Evolutionary conservation across 2,888 invertebrate species (phyloP).

Genomic region (Noctua janthina): DNA sequence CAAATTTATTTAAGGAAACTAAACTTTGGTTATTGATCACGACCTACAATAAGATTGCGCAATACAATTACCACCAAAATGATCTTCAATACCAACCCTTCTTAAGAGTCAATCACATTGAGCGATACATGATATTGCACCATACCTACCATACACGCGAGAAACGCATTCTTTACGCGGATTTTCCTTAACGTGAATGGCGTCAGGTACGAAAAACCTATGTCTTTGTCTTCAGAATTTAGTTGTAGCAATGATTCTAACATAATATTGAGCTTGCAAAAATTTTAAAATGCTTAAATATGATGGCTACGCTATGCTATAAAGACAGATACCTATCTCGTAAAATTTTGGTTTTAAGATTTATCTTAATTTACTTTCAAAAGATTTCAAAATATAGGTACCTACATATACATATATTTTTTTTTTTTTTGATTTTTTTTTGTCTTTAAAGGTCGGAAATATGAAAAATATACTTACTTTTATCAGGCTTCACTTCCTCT

Average conservation of each 20-base stretch:
- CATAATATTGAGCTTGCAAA: neutral
- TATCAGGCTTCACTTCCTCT: slow-evolving; percentile 21
- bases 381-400: neutral
- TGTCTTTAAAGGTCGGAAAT: neutral
- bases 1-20: neutral
- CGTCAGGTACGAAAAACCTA: too few relatives aligned
- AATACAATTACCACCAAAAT: neutral
- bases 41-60: neutral
- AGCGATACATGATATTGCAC: neutral
- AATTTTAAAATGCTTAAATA: neutral
- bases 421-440: too few relatives aligned
- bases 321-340: neutral
- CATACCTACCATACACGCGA: neutral
- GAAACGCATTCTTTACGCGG: neutral
- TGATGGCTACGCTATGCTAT: neutral
- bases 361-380: neutral
- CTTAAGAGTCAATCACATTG: too few relatives aligned
- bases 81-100: neutral
- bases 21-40: neutral
- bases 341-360: neutral
- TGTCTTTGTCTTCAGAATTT: neutral
- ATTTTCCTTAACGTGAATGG: neutral
- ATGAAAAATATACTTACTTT: slow-evolving; percentile 19
- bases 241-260: neutral
- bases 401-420: too few relatives aligned